phyloP scores from a whole-genome alignment of 2,888 invertebrate species.

The Synanthedon myopaeformis region DNA sequence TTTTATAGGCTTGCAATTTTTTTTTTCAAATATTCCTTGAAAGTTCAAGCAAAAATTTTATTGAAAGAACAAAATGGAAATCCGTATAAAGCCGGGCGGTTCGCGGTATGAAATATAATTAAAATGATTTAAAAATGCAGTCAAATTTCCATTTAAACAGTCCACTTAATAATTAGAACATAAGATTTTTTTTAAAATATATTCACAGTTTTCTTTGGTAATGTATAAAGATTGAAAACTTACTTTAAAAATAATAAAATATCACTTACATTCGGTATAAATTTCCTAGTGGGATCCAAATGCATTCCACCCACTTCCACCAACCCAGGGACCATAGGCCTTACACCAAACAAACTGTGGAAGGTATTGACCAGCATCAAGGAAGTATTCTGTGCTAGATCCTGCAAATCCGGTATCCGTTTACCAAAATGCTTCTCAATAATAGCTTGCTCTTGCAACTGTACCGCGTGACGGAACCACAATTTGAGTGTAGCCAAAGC shows the following conservation, averaged over 20 bases:
- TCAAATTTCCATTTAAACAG: background rate
- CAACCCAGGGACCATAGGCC: conserved; percentile 67
- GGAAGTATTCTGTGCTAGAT: conserved; percentile 62
- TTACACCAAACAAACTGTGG: conserved; percentile 68
- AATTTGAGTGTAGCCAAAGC: conserved; percentile 29
- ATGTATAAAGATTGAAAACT: background rate
- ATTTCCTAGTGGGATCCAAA: conserved; percentile 39
- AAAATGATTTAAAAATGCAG: background rate
- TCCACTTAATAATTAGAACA: conserved; percentile 1
- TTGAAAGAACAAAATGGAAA: too few species aligned
- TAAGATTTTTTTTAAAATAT: conserved; percentile 1
- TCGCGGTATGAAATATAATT: too few species aligned
- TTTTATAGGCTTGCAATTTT: too few species aligned
- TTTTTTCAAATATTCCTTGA: too few species aligned
- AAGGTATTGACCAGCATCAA: conserved; percentile 73
- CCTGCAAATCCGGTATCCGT: conserved; percentile 58
- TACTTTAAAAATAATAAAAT: conserved; percentile 1
- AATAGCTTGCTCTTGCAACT: conserved; percentile 39
- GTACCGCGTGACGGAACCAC: conserved; percentile 40
- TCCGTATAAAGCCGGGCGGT: too few species aligned
- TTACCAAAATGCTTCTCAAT: conserved; percentile 55
- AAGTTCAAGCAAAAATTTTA: too few species aligned
- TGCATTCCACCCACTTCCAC: conserved; percentile 76
- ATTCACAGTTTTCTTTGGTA: background rate
- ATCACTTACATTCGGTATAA: conserved; percentile 54